A percentile compares a stretch with the other conserved stretches of the same genome.
Evolutionary conservation across 30 jellyfish, hydroid and myxozoan species (phyloP).

Genomic region (Cassiopea xamachana): DNA sequence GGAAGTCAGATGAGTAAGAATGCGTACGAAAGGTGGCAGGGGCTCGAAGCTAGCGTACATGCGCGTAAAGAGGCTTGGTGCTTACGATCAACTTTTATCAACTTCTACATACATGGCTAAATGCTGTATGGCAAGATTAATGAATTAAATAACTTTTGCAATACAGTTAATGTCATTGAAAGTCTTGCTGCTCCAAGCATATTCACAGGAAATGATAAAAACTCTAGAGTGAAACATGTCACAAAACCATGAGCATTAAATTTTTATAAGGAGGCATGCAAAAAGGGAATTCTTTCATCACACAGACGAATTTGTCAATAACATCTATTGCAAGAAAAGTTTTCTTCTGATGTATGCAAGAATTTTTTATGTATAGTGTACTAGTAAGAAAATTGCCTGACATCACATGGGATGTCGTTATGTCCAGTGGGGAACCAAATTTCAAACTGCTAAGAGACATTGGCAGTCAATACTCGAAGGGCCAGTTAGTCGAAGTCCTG

Average conservation of each 20-base stretch:
- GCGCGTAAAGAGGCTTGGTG: too few species aligned
- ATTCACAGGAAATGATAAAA: constrained; percentile 43
- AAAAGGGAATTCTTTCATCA: not conserved
- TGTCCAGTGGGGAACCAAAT: constrained; percentile 29
- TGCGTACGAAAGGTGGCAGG: too few species aligned
- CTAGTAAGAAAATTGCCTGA: constrained; percentile 4
- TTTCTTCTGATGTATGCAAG: constrained; percentile 7
- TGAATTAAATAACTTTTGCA: not conserved
- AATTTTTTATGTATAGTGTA: constrained; percentile 35
- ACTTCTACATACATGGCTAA: not conserved
- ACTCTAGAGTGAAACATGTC: constrained; percentile 16
- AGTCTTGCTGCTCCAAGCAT: constrained; percentile 50
- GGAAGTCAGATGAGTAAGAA: too few species aligned
- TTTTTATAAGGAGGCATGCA: constrained; percentile 23
- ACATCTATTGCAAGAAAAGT: constrained; percentile 7
- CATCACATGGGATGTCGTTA: constrained; percentile 36
- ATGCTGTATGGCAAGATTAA: constrained; percentile 4
- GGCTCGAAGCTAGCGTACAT: too few species aligned
- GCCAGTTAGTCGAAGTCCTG: constrained; percentile 15
- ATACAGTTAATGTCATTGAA: not conserved
- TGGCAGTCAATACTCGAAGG: constrained; percentile 34
- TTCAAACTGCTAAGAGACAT: constrained; percentile 52
- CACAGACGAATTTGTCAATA: constrained; percentile 12
- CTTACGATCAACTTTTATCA: not conserved
- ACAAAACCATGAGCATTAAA: constrained; percentile 12